Evolutionary conservation across 2,113 vertebrate genomes (phyloP).

Genomic region (Halcyon malimbica): DNA sequence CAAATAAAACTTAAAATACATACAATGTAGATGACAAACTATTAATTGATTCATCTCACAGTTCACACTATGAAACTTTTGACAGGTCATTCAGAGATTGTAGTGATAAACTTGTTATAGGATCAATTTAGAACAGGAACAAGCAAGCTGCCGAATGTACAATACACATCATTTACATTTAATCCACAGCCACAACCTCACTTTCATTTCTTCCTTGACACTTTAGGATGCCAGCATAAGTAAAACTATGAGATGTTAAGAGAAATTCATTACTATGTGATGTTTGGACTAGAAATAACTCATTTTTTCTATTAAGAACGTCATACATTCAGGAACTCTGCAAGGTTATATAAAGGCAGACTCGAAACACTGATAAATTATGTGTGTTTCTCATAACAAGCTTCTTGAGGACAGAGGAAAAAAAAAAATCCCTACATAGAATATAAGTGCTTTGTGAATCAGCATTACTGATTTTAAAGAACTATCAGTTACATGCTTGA

Average conservation of each 20-base stretch:
- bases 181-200: background rate
- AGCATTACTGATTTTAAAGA: constrained; percentile 7
- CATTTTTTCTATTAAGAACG: constrained; percentile 62
- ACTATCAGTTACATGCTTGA: background rate
- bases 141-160: constrained; percentile 7
- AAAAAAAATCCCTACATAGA: background rate
- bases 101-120: background rate
- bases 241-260: constrained; percentile 31
- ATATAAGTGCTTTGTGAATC: constrained; percentile 17
- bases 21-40: background rate
- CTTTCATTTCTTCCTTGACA: constrained; percentile 41
- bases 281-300: constrained; percentile 49
- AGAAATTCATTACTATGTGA: constrained; percentile 32
- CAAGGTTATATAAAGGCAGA: constrained; percentile 36
- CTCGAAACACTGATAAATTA: constrained; percentile 53
- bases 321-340: background rate
- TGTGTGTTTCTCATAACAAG: constrained; percentile 1
- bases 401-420: background rate
- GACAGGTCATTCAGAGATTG: background rate
- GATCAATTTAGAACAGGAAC: background rate
- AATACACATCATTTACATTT: constrained; percentile 15
- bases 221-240: background rate
- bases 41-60: background rate
- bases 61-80: background rate
- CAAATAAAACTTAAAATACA: background rate